Evolutionary conservation across 2,113 vertebrate genomes (phyloP), one percentile per base, ranked within the genome.

Genomic region (Vulpes lagopus): DNA sequence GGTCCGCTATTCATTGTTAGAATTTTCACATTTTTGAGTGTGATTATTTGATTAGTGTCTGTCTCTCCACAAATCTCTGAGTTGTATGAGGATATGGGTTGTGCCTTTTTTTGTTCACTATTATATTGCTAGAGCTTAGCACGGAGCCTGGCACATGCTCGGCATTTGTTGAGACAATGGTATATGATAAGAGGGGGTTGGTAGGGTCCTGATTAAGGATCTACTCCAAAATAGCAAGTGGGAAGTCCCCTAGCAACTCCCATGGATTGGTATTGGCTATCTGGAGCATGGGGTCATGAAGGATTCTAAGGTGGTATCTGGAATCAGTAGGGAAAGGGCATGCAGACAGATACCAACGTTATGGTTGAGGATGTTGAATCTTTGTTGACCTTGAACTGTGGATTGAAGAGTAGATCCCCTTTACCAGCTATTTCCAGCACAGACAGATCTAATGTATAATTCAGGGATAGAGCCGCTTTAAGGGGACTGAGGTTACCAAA

Each of bases 351-450:
- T 79, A 57, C 23, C n/a, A 27, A n/a, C 16, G 30, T 5, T 32
- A 17, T 32, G 79, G 43, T 12, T 90, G 69, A 97, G 19, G 65
- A 89, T n/a, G 59, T 5, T 51, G 59, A 60, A 12, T 49, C 71
- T 71, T 59, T 88, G 79, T 55, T 88, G 91, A 90, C 64, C n/a
- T 91, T 85, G 74, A 49, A 55, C 43, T 84, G 20, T 74, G 59
- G 57, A 65, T 74, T 79, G 91, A 88, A 91, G 81, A 79, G 60
- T 23, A 80, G 49, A 2, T 30, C 51, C 10, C 23, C 94, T 80
- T 95, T 38, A 38, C 71, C 71, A 91, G 91, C 20, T 73, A 67
- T 89, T 94, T 90, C 32, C 10, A 90, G 64, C 49, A 89, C 64
- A 92, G 84, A 74, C 19, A 74, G 38, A 30, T 59, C 67, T 76